Percentiles rank a stretch among this genome's conserved stretches.
phyloP scores from a whole-genome alignment of 2,113 vertebrate species.

The Vanacampus margaritifer region DNA sequence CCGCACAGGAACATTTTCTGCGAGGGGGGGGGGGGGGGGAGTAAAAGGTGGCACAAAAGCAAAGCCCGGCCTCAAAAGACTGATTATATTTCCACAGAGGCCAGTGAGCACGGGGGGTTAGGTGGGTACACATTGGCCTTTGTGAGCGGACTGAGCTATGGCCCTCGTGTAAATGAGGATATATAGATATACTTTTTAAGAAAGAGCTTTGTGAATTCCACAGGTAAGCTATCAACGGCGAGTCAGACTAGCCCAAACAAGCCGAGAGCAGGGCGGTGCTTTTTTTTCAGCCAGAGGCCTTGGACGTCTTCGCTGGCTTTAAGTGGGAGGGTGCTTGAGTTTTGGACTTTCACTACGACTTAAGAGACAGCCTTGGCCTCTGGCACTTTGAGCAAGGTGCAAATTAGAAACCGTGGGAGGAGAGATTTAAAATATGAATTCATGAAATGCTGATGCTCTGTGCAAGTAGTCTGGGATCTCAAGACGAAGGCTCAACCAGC shows the following conservation, averaged over 20 bases:
- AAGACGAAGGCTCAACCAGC: not conserved
- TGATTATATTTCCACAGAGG: conserved; percentile 62
- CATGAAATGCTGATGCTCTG: not conserved
- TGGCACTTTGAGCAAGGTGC: not conserved
- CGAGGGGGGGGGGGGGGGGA: conserved; percentile 8
- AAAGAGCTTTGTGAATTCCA: conserved; percentile 79
- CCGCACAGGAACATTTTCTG: conserved; percentile 46
- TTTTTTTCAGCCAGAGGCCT: conserved; percentile 68
- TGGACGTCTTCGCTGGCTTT: conserved; percentile 66
- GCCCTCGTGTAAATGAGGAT: conserved; percentile 59
- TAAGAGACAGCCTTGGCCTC: not conserved
- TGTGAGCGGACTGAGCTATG: conserved; percentile 61
- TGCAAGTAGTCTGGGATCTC: not conserved
- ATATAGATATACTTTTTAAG: conserved; percentile 42
- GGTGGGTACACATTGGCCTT: conserved; percentile 70
- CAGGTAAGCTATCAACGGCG: conserved; percentile 75
- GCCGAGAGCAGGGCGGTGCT: conserved; percentile 69
- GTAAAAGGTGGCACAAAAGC: conserved; percentile 44
- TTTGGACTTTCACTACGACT: conserved; percentile 74
- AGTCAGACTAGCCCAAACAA: conserved; percentile 74
- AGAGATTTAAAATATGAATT: not conserved
- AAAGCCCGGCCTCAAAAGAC: conserved; percentile 49
- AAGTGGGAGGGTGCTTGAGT: conserved; percentile 53
- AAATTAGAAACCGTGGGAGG: not conserved
- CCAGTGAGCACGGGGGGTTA: conserved; percentile 39